Base-by-base conservation (phyloP, 2,113 vertebrate genomes). In the Hemibagrus wyckioides region DNA sequence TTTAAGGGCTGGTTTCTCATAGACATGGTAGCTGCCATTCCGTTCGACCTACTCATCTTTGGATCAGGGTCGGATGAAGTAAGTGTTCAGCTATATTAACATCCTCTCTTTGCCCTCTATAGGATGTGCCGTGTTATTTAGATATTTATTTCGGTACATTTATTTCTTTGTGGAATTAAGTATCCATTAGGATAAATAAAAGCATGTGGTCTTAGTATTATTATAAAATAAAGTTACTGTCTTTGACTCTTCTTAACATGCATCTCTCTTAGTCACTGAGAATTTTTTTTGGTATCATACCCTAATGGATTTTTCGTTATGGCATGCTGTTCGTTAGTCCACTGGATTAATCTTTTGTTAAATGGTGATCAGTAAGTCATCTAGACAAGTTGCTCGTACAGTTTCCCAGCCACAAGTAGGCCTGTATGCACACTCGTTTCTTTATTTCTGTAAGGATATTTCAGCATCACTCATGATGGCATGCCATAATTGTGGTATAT, bases 1-100 rank as follows among this genome's bases (percentile, higher is more conserved):
- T 99, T 99, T 95, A 99, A 99, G 96, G 98, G 98, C 95, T 99
- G 98, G 98, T 99, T 99, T 95, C 97, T 99, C 92, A 99, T 99
- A 94, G 98, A 99, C 95, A 99, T 99, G 97, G 98, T 99, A 88
- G 98, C 98, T n/a, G 98, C 98, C 84, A 99, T 99, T 92, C 98
- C 98, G 81, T 99, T 99, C 92, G 98, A 99, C 95, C 97, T 99
- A 91, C 97, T 99, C 88, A 99, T 99, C 94, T 99, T 99, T 93
- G 98, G 98, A 94, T 99, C 98, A 86, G 98, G 98, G 91, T 99
- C 98, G 84, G 98, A 99, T 94, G 98, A 99, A 96, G 98, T 99
- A 96, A 96, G 97, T 91, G 61, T 86, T 88, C 86, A 36, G 33
- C 28, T 39, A 79, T 30, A 63, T 79, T 25, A 54, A 15, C 36